Conservation (phyloP, 2,888 invertebrate genomes). For the Chymomyza procnemis region DNA sequence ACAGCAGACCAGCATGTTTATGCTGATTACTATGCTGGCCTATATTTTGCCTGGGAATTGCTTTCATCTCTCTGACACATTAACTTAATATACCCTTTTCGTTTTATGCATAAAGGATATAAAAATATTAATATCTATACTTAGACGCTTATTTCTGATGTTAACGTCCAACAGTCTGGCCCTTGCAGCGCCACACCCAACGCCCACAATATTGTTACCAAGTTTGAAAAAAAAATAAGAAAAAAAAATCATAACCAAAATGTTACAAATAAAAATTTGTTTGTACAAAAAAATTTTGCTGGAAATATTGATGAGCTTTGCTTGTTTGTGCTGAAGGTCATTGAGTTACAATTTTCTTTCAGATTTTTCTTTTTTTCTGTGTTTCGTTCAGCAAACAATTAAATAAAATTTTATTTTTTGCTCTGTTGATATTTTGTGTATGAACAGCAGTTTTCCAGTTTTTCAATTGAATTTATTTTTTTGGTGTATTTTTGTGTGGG, state of each 20-base stretch:
- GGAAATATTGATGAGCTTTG: conserved; percentile 43
- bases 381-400: conserved; percentile 44
- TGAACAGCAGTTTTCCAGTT: not conserved
- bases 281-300: conserved; percentile 29
- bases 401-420: conserved; percentile 47
- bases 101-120: not conserved
- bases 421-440: conserved; percentile 32
- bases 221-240: conserved; percentile 1
- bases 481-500: conserved; percentile 8
- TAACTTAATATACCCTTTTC: too few species aligned
- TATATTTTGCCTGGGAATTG: too few species aligned
- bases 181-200: not conserved
- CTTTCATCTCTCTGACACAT: too few species aligned
- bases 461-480: conserved; percentile 11
- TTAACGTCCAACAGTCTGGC: too few species aligned
- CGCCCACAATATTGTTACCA: not conserved
- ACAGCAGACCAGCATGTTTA: too few species aligned
- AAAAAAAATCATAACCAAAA: too few species aligned
- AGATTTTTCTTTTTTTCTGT: conserved; percentile 8
- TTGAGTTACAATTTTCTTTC: conserved; percentile 14
- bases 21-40: too few species aligned
- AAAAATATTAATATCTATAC: not conserved
- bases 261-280: not conserved
- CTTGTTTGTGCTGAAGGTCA: conserved; percentile 49
- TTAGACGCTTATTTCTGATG: not conserved